These are phyloP conservation scores for Heptranchias perlo DNA, from an alignment of 2,113 vertebrate genomes.

Conservation along the genomic window DNA sequence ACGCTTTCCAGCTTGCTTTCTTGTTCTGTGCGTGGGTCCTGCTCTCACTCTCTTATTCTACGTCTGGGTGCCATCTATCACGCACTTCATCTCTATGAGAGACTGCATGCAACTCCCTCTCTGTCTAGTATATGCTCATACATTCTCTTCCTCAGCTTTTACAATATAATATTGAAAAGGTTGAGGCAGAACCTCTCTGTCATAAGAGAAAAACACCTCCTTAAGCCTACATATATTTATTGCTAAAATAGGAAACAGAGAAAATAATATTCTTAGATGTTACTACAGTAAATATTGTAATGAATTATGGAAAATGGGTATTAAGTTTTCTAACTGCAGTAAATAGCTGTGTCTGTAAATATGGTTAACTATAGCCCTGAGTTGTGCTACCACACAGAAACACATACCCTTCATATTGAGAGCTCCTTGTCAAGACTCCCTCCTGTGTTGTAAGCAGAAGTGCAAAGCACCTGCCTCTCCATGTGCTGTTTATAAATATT, in stretches of 20 bases:
- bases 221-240: neutral
- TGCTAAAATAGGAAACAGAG: neutral
- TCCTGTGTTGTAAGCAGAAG: neutral
- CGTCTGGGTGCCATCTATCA: neutral
- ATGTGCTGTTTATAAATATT: neutral
- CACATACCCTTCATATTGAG: neutral
- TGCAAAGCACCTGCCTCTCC: conserved; percentile 10
- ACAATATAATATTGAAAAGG: neutral
- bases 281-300: neutral
- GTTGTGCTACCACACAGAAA: neutral
- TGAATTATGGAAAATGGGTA: neutral
- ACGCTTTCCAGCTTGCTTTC: too few species aligned
- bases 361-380: neutral
- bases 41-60: neutral
- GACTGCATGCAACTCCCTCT: neutral
- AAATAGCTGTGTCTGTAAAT: neutral
- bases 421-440: neutral
- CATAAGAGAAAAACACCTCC: too few species aligned
- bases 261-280: neutral
- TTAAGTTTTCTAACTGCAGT: neutral
- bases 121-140: neutral
- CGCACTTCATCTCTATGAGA: neutral
- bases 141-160: neutral
- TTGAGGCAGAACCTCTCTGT: too few species aligned
- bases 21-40: neutral